phyloP scores from a whole-genome alignment of 2,797 vertebrate species.

The Myotis pilosus region DNA sequence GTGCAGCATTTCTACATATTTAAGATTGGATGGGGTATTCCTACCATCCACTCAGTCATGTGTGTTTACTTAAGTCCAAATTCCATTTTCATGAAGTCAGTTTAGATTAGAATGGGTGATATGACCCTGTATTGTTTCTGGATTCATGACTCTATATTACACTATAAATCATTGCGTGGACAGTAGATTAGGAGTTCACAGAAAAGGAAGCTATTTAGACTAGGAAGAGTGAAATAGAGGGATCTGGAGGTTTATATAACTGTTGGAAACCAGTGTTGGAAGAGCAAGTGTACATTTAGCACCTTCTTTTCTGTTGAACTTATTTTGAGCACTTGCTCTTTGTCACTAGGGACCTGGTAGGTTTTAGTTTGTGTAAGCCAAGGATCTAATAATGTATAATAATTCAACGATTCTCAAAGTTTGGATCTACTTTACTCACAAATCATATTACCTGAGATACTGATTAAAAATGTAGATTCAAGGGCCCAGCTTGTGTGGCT shows the following conservation, averaged over 20 bases:
- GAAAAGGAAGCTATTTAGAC: not conserved
- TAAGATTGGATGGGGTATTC: not conserved
- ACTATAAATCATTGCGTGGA: not conserved
- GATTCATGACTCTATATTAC: conserved; percentile 16
- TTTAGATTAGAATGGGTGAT: not conserved
- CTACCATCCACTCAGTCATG: not conserved
- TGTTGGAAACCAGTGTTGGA: not conserved
- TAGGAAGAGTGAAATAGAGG: not conserved
- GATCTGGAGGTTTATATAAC: not conserved
- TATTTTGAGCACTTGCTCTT: not conserved
- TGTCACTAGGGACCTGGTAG: not conserved
- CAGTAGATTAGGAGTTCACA: conserved; percentile 15
- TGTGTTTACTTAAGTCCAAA: conserved; percentile 37
- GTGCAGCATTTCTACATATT: not conserved
- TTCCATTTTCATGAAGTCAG: conserved; percentile 34
- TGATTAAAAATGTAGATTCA: not conserved
- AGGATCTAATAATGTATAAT: not conserved
- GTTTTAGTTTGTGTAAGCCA: not conserved
- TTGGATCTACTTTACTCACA: conserved; percentile 10
- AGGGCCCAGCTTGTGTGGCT: not conserved
- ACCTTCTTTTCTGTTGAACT: not conserved
- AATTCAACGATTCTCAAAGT: not conserved
- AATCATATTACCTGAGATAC: not conserved
- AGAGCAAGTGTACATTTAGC: not conserved
- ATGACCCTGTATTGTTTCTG: conserved; percentile 3